These are phyloP conservation scores for Mormoops blainvillei DNA, from an alignment of 2,113 vertebrate genomes.

Conservation along the genomic window DNA sequence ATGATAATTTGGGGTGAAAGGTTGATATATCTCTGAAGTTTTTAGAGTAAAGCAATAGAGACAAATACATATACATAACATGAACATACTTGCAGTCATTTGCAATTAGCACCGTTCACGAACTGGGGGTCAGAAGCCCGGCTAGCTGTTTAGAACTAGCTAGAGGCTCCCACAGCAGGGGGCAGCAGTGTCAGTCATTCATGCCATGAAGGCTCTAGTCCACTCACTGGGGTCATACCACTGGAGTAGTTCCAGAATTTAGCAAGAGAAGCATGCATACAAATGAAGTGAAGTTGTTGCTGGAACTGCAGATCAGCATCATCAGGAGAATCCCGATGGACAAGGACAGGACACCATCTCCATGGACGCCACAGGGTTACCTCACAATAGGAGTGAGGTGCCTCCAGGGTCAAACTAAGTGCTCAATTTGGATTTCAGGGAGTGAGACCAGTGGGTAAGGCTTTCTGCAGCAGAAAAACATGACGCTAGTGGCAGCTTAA, in stretches of 20 bases:
- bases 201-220: neutral
- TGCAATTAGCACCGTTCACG: neutral
- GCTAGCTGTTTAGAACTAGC: neutral
- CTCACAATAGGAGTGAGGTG: neutral
- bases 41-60: neutral
- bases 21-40: neutral
- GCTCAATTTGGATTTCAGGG: neutral
- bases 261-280: neutral
- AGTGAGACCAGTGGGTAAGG: neutral
- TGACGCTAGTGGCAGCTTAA: neutral
- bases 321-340: neutral
- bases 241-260: neutral
- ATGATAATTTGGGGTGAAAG: neutral
- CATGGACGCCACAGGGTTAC: rapidly evolving
- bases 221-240: neutral
- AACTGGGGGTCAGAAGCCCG: neutral
- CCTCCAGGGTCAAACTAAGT: neutral
- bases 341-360: neutral
- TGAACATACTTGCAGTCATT: neutral
- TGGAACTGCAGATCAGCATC: neutral
- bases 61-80: rapidly evolving
- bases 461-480: neutral
- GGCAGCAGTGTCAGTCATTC: rapidly evolving
- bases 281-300: neutral
- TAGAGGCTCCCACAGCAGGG: neutral